These are phyloP conservation scores for Abrostola triplasia DNA, from an alignment of 2,888 invertebrate species.

Conservation along the genomic window DNA sequence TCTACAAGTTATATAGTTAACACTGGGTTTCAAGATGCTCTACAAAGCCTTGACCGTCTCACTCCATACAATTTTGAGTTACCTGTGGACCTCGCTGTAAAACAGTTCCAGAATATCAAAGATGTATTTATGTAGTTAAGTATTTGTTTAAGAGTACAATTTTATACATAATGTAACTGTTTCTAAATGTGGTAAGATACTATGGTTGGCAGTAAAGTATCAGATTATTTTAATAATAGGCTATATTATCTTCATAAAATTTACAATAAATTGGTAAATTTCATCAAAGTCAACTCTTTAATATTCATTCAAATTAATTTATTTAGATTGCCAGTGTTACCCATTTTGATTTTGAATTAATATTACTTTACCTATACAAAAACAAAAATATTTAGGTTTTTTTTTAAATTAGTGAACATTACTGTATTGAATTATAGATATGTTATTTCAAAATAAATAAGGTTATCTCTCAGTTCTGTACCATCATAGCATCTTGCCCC, in stretches of 20 bases:
- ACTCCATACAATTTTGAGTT: conserved; percentile 96
- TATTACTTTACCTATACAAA: background rate
- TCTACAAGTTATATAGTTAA: conserved; percentile 98
- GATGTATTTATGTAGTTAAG: conserved; percentile 94
- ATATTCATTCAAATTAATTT: too few relatives aligned
- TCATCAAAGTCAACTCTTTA: too few relatives aligned
- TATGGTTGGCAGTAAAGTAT: background rate
- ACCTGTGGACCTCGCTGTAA: conserved; percentile 98
- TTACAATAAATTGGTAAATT: too few relatives aligned
- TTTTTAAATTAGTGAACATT: too few relatives aligned
- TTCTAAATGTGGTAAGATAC: conserved; percentile 44
- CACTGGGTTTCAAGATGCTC: conserved; percentile 98
- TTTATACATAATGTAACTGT: conserved; percentile 72
- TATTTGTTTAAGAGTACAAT: conserved; percentile 71
- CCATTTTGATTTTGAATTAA: background rate
- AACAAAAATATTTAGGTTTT: too few relatives aligned
- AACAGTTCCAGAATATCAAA: conserved; percentile 99
- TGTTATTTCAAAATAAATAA: too few relatives aligned
- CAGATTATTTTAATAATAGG: too few relatives aligned
- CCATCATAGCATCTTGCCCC: conserved; percentile 38
- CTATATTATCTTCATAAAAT: too few relatives aligned
- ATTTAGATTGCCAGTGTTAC: too few relatives aligned
- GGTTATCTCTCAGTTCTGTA: too few relatives aligned
- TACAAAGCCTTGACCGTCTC: conserved; percentile 96
- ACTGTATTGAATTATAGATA: too few relatives aligned